Percentiles rank a stretch among this genome's conserved stretches.
phyloP scores from a whole-genome alignment of 2,113 vertebrate genomes.

The Atlantisia rogersi region DNA sequence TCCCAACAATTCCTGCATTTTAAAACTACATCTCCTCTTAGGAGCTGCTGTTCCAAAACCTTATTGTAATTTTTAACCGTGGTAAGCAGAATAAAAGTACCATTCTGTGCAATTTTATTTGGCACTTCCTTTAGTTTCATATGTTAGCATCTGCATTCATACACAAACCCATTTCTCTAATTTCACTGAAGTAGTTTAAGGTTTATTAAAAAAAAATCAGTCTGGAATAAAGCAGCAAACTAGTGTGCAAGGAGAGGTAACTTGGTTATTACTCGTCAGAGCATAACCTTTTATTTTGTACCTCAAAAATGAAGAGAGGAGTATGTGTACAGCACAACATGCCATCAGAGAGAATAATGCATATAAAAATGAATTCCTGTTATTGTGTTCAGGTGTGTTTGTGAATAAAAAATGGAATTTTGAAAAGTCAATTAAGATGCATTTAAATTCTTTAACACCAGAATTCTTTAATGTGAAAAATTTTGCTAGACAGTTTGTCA shows the following conservation, averaged over 20 bases:
- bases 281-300: constrained; percentile 17
- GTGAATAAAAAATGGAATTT: constrained; percentile 57
- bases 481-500: constrained; percentile 51
- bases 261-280: not conserved
- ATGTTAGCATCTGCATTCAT: not conserved
- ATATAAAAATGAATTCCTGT: constrained; percentile 54
- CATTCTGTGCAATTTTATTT: not conserved
- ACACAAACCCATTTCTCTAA: not conserved
- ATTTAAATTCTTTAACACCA: constrained; percentile 60
- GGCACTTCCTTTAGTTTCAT: not conserved
- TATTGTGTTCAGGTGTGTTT: constrained; percentile 48
- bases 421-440: constrained; percentile 69
- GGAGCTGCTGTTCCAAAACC: not conserved
- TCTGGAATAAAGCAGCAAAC: not conserved
- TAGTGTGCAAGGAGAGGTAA: not conserved
- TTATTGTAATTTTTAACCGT: not conserved
- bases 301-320: constrained; percentile 1
- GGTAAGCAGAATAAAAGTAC: not conserved
- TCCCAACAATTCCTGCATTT: not conserved
- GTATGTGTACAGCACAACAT: not conserved
- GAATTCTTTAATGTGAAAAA: constrained; percentile 64
- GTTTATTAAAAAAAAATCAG: not conserved
- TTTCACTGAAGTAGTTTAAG: not conserved
- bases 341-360: constrained; percentile 67
- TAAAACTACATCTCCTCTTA: not conserved